phyloP scores from a whole-genome alignment of 2,113 vertebrate species.

The Saccopteryx leptura region DNA sequence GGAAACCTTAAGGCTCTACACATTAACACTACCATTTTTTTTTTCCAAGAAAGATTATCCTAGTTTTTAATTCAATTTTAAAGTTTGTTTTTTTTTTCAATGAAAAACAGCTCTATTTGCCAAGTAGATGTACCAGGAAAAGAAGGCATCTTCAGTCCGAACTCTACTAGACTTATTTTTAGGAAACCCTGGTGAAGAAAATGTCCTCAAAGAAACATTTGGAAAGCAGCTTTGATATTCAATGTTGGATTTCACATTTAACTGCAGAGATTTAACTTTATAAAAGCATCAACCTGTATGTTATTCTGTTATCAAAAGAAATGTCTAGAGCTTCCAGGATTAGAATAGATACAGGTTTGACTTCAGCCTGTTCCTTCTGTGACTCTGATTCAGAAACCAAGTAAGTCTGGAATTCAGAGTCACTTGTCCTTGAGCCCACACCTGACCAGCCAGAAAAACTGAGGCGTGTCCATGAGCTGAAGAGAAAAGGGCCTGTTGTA shows the following conservation, averaged over 20 bases:
- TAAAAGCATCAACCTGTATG: background rate
- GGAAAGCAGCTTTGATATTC: constrained; percentile 24
- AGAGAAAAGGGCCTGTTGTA: background rate
- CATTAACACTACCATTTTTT: background rate
- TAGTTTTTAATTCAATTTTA: background rate
- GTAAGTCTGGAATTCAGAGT: background rate
- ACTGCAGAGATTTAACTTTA: background rate
- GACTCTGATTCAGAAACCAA: background rate
- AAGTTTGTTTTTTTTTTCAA: background rate
- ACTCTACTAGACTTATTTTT: background rate
- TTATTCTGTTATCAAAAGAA: background rate
- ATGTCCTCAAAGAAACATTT: background rate
- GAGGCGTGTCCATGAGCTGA: background rate
- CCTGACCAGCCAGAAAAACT: background rate
- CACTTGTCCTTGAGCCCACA: background rate
- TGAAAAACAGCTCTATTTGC: background rate
- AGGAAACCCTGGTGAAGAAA: constrained; percentile 7
- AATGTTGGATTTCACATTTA: background rate
- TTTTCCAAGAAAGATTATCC: background rate
- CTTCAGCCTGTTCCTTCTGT: background rate
- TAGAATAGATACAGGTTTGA: background rate
- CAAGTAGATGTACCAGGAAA: background rate
- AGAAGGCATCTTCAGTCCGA: background rate
- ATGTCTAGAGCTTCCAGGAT: background rate
- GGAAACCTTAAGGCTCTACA: background rate